Base-by-base conservation (phyloP, 2,113 vertebrate genomes). In the Seriola aureovittata region DNA sequence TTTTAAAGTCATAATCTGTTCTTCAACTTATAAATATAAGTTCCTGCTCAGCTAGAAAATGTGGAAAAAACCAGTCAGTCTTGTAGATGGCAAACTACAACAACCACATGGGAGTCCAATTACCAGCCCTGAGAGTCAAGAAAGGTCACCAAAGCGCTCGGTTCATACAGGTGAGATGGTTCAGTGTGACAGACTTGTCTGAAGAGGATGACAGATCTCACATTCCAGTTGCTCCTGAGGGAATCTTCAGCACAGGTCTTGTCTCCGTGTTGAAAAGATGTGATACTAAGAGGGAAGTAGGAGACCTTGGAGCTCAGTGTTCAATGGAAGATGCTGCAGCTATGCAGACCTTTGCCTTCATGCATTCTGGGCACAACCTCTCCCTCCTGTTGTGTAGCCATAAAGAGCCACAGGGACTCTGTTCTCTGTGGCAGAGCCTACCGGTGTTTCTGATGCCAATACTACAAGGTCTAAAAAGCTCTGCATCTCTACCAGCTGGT, bases 381-480 rank as follows among this genome's bases (percentile, higher is more conserved):
- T 14, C 23, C 69, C 46, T 79, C 29, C 57, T 59, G 21, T 83
- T 55, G 62, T 60, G 44, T 58, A 70, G 82, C 81, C 14, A 48
- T 64, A 13, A 82, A 68, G 16, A 19, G 17, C 71, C 62, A 36
- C 70, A 32, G 48, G 62, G 40, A 40, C 46, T 72, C n/a, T 32
- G 25, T n/a, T 72, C 65, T 66, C 69, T 62, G 17, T 38, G 36
- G 14, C 19, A 34, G 42, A 70, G 55, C 50, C 55, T 60, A 21
- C 21, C 54, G 32, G 4, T 68, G 3, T 74, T 72, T 69, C 46
- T 44, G 42, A 54, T 23, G 57, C 34, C 68, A 52, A 52, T 44
- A 12, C 68, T 68, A 50, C 19, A 34, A 59, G 23, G 11, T 42
- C 40, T 16, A 1, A 64, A 57, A 55, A 71, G 58, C 66, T 54